phyloP scores from a whole-genome alignment of 1,140 invertebrate species.

The Neodiprion lecontei region DNA sequence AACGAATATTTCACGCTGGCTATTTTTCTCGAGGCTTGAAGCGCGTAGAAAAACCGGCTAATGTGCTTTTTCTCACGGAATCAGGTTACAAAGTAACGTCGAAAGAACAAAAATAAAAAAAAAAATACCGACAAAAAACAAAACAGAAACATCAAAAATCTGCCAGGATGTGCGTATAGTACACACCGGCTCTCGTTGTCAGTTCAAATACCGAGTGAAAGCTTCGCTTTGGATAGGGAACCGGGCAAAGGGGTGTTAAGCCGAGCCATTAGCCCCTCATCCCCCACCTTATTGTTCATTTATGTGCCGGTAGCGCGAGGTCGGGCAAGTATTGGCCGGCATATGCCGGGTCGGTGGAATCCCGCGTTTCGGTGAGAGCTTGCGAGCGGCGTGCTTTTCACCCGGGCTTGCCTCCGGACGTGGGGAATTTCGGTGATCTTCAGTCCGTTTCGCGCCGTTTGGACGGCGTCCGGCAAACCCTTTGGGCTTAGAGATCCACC shows the following conservation, averaged over 20 bases:
- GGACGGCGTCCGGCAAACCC: neutral
- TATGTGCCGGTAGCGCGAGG: neutral
- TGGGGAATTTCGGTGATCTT: neutral
- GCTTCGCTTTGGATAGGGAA: neutral
- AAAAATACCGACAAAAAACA: neutral
- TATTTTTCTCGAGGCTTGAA: too few relatives aligned
- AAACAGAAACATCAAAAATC: too few relatives aligned
- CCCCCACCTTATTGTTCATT: constrained; percentile 1
- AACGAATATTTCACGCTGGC: too few relatives aligned
- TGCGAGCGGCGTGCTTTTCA: neutral
- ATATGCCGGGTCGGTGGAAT: too few relatives aligned
- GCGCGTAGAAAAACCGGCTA: too few relatives aligned
- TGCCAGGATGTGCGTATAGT: too few relatives aligned
- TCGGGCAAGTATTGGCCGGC: neutral
- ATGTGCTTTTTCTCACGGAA: too few relatives aligned
- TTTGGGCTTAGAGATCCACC: neutral
- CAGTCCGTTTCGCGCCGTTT: neutral
- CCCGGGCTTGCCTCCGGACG: neutral
- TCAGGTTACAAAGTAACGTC: too few relatives aligned
- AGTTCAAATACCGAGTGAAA: too few relatives aligned
- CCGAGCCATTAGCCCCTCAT: neutral
- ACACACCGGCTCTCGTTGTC: too few relatives aligned
- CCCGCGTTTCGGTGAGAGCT: too few relatives aligned
- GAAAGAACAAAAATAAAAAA: too few relatives aligned
- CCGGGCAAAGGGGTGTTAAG: neutral